Evolutionary conservation across 2,888 invertebrate species (phyloP), one percentile per base, ranked within the genome.

Genomic region (Enchytraeus crypticus): DNA sequence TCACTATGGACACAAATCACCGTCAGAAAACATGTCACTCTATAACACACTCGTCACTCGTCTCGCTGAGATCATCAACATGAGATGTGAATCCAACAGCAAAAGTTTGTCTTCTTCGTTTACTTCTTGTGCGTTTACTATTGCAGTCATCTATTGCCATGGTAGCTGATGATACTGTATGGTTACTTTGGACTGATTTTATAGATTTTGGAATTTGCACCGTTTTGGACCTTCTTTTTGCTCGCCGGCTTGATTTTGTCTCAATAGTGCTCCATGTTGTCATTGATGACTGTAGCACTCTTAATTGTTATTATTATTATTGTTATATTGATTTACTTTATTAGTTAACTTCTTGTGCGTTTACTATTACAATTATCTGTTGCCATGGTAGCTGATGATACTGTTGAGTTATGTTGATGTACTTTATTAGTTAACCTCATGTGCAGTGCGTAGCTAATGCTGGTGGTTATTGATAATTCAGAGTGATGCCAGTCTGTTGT

Each of bases 1-100:
- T 76, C 92, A 96, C 80, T 95, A 88, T 78, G 98, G 98, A 0
- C 89, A 93, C 77, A 88, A 86, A 69, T 77, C 83, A 0, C 89
- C 92, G 0, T 80, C 82, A 8, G 83, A 83, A 0, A 98, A 98
- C 78, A 79, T 87, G 5, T 86, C 88, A 4, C 82, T 96, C 0
- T 96, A 89, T 78, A 89, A 90, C 73, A 84, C 88, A 14, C 83
- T 93, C 3, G 87, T 91, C 2, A 85, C 88, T 0, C 84, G 90
- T 70, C 81, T 97, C 69, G 91, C 96, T 0, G 88, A 89, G 72
- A 88, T 90, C 8, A 87, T 93, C 43, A 77, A 76, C 61, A 62
- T 73, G 56, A 84, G 92, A 64, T 85, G 92, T 75, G 88, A 89
- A 73, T 86, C 86, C 11, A 92, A 92, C 75, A 89, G 88, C 4